phyloP scores from a whole-genome alignment of 2,113 vertebrate species.

The Protobothrops flavoviridis region DNA sequence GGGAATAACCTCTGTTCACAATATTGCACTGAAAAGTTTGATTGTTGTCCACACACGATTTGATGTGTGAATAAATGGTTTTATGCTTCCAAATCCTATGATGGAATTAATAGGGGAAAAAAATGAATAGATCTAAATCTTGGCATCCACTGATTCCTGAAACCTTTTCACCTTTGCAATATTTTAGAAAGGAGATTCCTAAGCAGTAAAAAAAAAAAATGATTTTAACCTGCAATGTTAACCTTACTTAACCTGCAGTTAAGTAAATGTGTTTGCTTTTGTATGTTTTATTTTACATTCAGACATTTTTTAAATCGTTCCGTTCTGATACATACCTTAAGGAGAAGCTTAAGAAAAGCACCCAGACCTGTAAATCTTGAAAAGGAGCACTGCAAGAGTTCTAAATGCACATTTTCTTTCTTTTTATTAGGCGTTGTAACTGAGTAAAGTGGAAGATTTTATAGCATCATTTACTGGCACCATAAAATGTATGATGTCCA shows the following conservation, averaged over 20 bases:
- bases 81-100: neutral
- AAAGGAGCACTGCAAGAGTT: neutral
- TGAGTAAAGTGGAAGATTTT: slow-evolving; percentile 44
- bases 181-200: slow-evolving; percentile 16
- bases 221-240: neutral
- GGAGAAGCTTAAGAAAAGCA: neutral
- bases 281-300: neutral
- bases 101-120: neutral
- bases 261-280: slow-evolving; percentile 45
- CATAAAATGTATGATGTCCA: slow-evolving; percentile 26
- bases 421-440: slow-evolving; percentile 14
- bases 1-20: neutral
- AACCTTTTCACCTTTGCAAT: neutral
- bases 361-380: neutral
- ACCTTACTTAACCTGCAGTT: neutral
- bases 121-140: neutral
- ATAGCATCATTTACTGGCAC: slow-evolving; percentile 42
- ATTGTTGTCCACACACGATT: neutral
- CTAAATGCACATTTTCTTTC: neutral
- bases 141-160: neutral
- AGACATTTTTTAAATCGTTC: slow-evolving; percentile 28
- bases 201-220: slow-evolving; percentile 17
- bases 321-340: slow-evolving; percentile 16
- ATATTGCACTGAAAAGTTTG: neutral
- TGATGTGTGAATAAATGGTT: neutral